Conservation (phyloP, 2,113 vertebrate species). For the Notothenia rossii region DNA sequence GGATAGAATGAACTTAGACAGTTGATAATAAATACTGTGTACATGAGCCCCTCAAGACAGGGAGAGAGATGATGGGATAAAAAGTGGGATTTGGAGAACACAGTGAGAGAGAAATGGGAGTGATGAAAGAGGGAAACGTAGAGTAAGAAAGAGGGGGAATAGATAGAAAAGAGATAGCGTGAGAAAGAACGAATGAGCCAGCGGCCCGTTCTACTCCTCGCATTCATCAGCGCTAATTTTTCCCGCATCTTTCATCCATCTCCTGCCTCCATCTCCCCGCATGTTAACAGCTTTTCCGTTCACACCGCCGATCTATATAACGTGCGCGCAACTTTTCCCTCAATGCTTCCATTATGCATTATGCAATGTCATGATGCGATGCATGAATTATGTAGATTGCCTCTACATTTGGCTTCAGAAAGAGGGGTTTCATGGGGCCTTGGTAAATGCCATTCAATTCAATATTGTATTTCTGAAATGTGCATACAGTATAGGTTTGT, state of each 20-base stretch:
- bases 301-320: conserved; percentile 17
- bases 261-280: background rate
- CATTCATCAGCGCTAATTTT: conserved; percentile 46
- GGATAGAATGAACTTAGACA: conserved; percentile 66
- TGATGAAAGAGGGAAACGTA: background rate
- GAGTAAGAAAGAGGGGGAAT: background rate
- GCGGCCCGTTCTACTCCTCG: background rate
- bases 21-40: conserved; percentile 65
- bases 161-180: background rate
- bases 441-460: conserved; percentile 40
- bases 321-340: conserved; percentile 41
- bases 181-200: conserved; percentile 17
- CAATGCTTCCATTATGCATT: conserved; percentile 48
- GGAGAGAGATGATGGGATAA: conserved; percentile 33
- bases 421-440: conserved; percentile 10
- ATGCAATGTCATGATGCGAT: conserved; percentile 28
- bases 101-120: conserved; percentile 14
- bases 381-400: conserved; percentile 71
- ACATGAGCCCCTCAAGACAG: conserved; percentile 45
- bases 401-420: conserved; percentile 38
- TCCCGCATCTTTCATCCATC: conserved; percentile 10
- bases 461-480: conserved; percentile 5
- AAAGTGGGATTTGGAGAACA: conserved; percentile 45
- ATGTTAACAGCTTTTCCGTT: conserved; percentile 40
- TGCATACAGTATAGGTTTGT: background rate